Percentiles rank a stretch among this genome's conserved stretches.
These are phyloP conservation scores for Drosophila ambigua DNA, from an alignment of 1,140 invertebrate genomes.

Conservation along the genomic window DNA sequence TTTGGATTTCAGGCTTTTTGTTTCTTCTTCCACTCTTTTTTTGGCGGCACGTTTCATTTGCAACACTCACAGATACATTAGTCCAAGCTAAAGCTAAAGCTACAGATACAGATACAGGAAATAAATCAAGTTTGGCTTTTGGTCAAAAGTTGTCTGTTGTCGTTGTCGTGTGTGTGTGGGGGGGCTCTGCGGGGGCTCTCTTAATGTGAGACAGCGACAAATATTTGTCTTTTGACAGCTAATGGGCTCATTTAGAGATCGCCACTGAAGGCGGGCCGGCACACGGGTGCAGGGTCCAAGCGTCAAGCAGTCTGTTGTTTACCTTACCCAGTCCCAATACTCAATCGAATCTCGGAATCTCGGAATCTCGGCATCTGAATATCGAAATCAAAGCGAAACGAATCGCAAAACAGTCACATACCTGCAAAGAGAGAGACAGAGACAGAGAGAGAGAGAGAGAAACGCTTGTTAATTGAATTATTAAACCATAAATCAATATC, in stretches of 20 bases:
- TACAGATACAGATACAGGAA: constrained; percentile 61
- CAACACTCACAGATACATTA: constrained; percentile 25
- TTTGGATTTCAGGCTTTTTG: constrained; percentile 6
- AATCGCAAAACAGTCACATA: constrained; percentile 48
- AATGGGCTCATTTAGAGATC: constrained; percentile 74
- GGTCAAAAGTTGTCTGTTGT: constrained; percentile 36
- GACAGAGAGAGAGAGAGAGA: constrained; percentile 7
- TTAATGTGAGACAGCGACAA: constrained; percentile 56
- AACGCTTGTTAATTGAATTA: constrained; percentile 66
- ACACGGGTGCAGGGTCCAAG: not conserved
- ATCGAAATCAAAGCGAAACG: constrained; percentile 13
- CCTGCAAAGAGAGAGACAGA: constrained; percentile 45
- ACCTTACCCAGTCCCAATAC: constrained; percentile 1
- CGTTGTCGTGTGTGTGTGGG: constrained; percentile 4
- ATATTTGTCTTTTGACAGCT: constrained; percentile 79
- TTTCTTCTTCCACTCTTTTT: constrained; percentile 4
- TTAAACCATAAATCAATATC: constrained; percentile 68
- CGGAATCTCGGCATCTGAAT: not conserved
- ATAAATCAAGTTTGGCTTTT: constrained; percentile 80
- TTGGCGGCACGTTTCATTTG: constrained; percentile 70
- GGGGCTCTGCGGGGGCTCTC: too few species aligned
- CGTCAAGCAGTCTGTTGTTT: constrained; percentile 78
- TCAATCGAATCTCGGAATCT: not conserved
- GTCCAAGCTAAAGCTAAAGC: constrained; percentile 15
- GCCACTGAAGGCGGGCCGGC: constrained; percentile 1